Evolutionary conservation across 2,113 vertebrate species (phyloP).

Genomic region (rat (Rattus norvegicus)): GRCr8 NC_086039.1:114384001-114384500

Average conservation of each 20-base stretch:
- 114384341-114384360: not conserved
- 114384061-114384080: no score
- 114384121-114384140: no score
- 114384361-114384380: not conserved
- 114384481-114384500: not conserved
- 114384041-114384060: no score
- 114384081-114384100: no score
- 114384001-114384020: not conserved
- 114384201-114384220: not conserved
- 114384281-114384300: not conserved
- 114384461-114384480: no score
- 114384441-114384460: not conserved
- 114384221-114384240: not conserved
- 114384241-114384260: not conserved
- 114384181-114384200: not conserved
- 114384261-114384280: conserved; percentile 8
- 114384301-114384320: not conserved
- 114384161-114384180: not conserved
- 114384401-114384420: not conserved
- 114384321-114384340: not conserved
- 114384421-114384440: no score
- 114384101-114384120: no score
- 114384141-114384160: not conserved
- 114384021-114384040: no score
- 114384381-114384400: not conserved